Base-by-base conservation (phyloP, 2,888 invertebrate species). In the Epiblema foenella region DNA sequence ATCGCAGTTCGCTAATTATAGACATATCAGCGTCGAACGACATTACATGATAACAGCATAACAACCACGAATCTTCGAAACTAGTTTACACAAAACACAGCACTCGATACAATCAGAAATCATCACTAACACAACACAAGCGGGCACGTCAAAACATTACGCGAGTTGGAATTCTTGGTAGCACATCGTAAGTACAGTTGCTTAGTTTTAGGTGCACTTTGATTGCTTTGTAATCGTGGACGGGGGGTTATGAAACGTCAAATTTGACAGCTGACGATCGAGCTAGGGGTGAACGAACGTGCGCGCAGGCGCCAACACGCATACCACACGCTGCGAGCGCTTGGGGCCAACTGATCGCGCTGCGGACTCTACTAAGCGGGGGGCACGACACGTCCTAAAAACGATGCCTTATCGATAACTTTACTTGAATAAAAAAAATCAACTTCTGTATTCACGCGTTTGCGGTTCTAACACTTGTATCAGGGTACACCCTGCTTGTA, bases 21-120 rank as follows among this genome's bases (percentile, higher is more conserved):
- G 93, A 93, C 93, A 93, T 93, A 88, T 93, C 91, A 91, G 89
- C 87, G 83, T 87, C 84, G 80, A 85, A 83, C 79, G 91, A 89
- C 90, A 93, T 92, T 86, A 89, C 89, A 90, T 89, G 86, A 86
- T 86, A 90, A 86, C 87, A 83, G 79, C 89, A 84, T 82, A 82
- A 86, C 82, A 84, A 82, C 84, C 76, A 76, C 79, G 80, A 81
- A 79, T 81, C 81, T 77, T 77, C 78, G 80, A 77, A 81, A 80
- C 77, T 77, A 74, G 76, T 75, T 74, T 73, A 78, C 79, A 85
- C 85, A 83, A 78, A 81, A 77, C 80, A 81, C 80, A 78, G 77
- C 83, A 81, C 79, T 75, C 82, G 78, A 77, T 79, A 80, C 81
- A 83, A 86, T 74, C 76, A 75, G 74, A 73, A 60, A 68, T 68